Evolutionary conservation across 2,113 vertebrate genomes (phyloP), one percentile per base, ranked within the genome.

Genomic region (Antennarius striatus): DNA sequence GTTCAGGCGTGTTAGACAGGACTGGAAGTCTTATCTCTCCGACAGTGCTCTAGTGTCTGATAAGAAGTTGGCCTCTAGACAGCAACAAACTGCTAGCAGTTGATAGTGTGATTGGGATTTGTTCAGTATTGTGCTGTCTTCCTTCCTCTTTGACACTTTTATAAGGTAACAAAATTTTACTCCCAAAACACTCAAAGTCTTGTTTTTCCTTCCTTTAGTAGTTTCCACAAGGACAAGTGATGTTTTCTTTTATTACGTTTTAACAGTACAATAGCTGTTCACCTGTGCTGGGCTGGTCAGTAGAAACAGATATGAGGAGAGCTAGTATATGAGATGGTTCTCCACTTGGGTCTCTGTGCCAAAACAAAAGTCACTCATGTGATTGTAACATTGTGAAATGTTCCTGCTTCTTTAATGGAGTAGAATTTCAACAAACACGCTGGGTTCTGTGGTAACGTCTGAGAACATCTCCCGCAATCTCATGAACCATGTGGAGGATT

Each of bases 21-120:
- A 46, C 29, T 66, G 51, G 32, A 49, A 55, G 56, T 59, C 28
- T 55, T 57, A 39, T 75, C 77, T 46, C 74, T 63, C 29, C 39
- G 14, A 46, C 55, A 43, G 51, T 61, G 48, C 47, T 49, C 10
- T 3, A 16, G 43, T 40, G 50, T 50, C 36, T 39, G 63, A 82
- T 77, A 69, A 69, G 32, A 57, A 11, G 56, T 14, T 58, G 51
- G 47, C 56, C 50, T 68, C 46, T 50, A 49, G 66, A 65, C 36
- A 46, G 42, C 16, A 45, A 77, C 49, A 68, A 64, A 73, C 63
- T 64, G 36, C 64, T 48, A 4, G 16, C 14, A 51, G 65, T 40
- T 63, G 49, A 63, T 30, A 15, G 9, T 54, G 49, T 68, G 48
- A 71, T 53, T 48, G 57, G 32, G 32, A 2, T 36, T 36, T 36